Percentiles rank a stretch among this genome's conserved stretches.
phyloP scores from a whole-genome alignment of 2,888 invertebrate genomes.

The Aleiodes testaceus region DNA sequence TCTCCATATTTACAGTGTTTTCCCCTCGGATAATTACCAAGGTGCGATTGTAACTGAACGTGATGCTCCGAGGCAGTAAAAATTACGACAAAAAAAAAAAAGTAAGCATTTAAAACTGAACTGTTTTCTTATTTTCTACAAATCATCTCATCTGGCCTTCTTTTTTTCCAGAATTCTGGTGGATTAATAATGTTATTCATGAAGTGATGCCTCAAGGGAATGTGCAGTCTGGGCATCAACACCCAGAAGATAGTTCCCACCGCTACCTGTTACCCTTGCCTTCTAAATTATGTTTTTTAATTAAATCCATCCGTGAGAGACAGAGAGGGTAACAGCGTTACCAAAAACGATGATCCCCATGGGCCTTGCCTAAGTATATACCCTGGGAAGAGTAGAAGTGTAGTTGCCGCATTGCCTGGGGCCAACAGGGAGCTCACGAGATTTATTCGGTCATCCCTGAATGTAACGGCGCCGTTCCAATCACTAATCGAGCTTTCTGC shows the following conservation, averaged over 20 bases:
- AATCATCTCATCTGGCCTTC: too few species aligned
- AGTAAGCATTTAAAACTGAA: slow-evolving; percentile 11
- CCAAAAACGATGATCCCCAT: slow-evolving; percentile 42
- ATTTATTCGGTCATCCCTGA: slow-evolving; percentile 68
- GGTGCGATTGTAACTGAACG: slow-evolving; percentile 35
- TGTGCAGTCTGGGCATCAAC: slow-evolving; percentile 51
- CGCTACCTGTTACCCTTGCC: slow-evolving; percentile 70
- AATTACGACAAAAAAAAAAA: background rate
- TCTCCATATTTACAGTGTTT: slow-evolving; percentile 3
- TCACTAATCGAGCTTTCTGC: slow-evolving; percentile 45
- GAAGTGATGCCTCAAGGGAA: slow-evolving; percentile 64
- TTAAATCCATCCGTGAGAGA: slow-evolving; percentile 71
- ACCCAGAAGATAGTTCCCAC: slow-evolving; percentile 64
- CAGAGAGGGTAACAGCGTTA: slow-evolving; percentile 46
- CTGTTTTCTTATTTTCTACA: slow-evolving; percentile 4
- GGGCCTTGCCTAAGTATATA: slow-evolving; percentile 52
- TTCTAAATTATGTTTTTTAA: slow-evolving; percentile 73
- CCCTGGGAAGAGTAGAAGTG: slow-evolving; percentile 37
- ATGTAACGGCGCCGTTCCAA: slow-evolving; percentile 53
- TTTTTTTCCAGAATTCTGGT: slow-evolving; percentile 14
- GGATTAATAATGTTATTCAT: slow-evolving; percentile 73
- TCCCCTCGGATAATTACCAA: slow-evolving; percentile 25
- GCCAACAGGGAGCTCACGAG: slow-evolving; percentile 71
- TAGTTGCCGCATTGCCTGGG: slow-evolving; percentile 54
- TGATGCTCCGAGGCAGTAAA: slow-evolving; percentile 23